Evolutionary conservation across 2,888 invertebrate genomes (phyloP), one percentile per base, ranked within the genome.

Genomic region (Periphyllus acericola): DNA sequence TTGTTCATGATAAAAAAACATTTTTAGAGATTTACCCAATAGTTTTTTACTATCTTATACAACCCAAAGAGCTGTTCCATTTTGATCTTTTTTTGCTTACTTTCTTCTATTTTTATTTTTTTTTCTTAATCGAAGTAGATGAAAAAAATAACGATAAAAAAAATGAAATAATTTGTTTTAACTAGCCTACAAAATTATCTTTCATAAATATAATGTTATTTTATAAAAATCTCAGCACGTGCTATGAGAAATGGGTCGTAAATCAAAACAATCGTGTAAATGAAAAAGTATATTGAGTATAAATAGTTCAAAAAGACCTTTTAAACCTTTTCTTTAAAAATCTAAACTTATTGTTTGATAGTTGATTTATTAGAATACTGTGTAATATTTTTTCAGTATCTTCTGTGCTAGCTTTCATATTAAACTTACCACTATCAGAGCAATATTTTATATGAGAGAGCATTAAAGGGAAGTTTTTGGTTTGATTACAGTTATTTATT

Each of bases 281-380:
- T 32, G 72, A 72, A 21, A 55, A 72, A 52, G 71, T 29, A 68
- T 29, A 1, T 46, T 14, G 5, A 9, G 14, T 46, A 46, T 14
- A 46, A 1, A 6, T 19, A 52, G 32, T 14, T 83, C 66, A 0
- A 71, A 86, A 80, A 29, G 25, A n/a, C 55, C 1, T 72, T 80
- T 86, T 71, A 86, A n/a, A 79, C 71, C 34, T 34, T 55, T 19
- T n/a, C n/a, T 55, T 72, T 80, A 86, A 72, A 80, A 79, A 79
- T 55, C 79, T 29, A 72, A 36, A 78, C 55, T 86, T 55, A 29
- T 68, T 68, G 46, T 76, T 79, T 85, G 71, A 52, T 52, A 68
- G 34, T 85, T 85, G 52, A 85, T 85, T 78, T 78, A 78, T 85
- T 71, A 78, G 34, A 79, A 86, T 32, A 29, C 2, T 3, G 55